Evolutionary conservation across 2,797 vertebrate genomes (phyloP), one percentile per base, ranked within the genome.

Genomic region (Tauraco hartlaubi): DNA sequence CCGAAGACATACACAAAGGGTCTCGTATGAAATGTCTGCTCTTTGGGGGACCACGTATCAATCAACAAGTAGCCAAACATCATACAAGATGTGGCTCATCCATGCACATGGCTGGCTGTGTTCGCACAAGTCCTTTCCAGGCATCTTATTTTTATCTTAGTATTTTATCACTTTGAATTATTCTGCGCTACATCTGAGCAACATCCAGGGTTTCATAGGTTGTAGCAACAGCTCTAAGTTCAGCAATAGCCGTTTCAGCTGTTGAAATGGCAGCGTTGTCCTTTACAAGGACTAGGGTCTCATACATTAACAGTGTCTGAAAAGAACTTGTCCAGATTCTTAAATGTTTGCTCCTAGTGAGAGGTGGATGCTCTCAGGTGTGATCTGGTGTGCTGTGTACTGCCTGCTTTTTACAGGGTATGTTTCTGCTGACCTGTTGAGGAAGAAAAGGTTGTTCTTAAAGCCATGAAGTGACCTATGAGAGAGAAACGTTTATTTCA

Each of bases 101-200:
- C 21, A 0, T 18, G 43, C 2, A 5, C 9, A 0, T 44, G 61
- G 9, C 73, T 66, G 39, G 46, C 44, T 71, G 16, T 48, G 56
- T 9, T 58, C 64, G 26, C 55, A 31, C 21, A 16, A 25, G 37
- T 56, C 26, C 37, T 73, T 80, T 41, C 28, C 39, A 74, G 61
- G 64, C 6, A 9, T 59, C 28, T 61, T 39, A 1, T 41, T 85
- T 76, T 80, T 52, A 49, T 52, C 49, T 74, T 61, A 22, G 5
- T 12, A 12, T 37, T 62, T 87, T n/a, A 46, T 55, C 54, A 14
- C 11, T 2, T 15, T 69, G 59, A 63, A 19, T 59, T 67, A 56
- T 25, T 64, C 41, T 21, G 0, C 67, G 52, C 41, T 64, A 9
- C 37, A 73, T 67, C 46, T 49, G n/a, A 83, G 46, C 67, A 64